Conservation (phyloP, 2,113 vertebrate species). For the Macquaria ambigua region DNA sequence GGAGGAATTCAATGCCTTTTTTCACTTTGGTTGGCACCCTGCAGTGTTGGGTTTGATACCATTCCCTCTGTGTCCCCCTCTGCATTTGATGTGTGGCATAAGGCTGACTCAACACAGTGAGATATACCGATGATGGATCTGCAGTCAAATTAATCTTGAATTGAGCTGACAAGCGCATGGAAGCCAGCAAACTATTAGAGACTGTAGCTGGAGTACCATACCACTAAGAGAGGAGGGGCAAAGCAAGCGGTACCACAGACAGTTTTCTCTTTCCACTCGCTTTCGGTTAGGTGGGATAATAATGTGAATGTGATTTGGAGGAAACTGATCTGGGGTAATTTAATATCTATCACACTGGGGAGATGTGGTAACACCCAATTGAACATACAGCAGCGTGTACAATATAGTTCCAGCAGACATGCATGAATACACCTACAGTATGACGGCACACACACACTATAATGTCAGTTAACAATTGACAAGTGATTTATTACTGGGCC, state of each 20-base stretch:
- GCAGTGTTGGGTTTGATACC: conserved; percentile 62
- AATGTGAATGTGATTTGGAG: conserved; percentile 46
- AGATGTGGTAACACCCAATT: conserved; percentile 32
- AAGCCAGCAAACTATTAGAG: conserved; percentile 58
- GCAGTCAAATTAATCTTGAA: conserved; percentile 70
- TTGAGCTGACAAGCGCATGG: conserved; percentile 54
- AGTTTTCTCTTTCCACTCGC: conserved; percentile 56
- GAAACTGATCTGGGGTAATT: conserved; percentile 43
- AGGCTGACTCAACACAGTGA: conserved; percentile 67
- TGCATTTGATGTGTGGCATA: conserved; percentile 68
- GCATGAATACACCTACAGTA: background rate
- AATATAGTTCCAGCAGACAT: background rate
- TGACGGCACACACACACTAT: background rate
- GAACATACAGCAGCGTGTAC: conserved; percentile 2
- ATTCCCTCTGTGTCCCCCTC: conserved; percentile 59
- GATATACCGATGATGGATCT: conserved; percentile 71
- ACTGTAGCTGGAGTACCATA: conserved; percentile 37
- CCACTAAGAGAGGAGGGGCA: conserved; percentile 25
- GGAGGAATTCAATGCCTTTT: conserved; percentile 56
- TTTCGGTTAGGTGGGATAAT: conserved; percentile 50
- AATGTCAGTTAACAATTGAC: background rate
- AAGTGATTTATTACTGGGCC: background rate
- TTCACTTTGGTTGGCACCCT: conserved; percentile 62
- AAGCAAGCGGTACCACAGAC: conserved; percentile 23
- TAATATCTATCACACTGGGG: conserved; percentile 47